Base-by-base conservation (phyloP, 2,797 vertebrate species). In the Tarsius wallacei region DNA sequence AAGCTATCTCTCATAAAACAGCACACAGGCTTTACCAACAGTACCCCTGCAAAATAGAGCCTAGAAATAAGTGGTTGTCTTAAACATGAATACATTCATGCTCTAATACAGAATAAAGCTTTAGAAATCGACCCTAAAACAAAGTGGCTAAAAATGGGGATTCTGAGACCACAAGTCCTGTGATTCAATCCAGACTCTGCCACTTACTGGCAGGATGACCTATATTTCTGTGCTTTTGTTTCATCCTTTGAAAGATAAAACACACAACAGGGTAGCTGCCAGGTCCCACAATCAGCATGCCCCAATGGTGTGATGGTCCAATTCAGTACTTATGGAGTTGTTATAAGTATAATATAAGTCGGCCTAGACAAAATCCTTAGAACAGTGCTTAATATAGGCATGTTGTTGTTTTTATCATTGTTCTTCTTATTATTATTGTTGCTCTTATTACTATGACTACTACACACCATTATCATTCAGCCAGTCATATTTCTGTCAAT, bases 111-210 rank as follows among this genome's bases (percentile, higher is more conserved):
- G 10, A 74, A 21, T 55, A 63, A 87, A 64, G 7, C 51, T 84
- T 83, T 78, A 93, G 47, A 95, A 92, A 78, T 78, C 70, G 51
- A 19, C 42, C 61, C 10, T 66, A 76, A 94, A 77, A 77, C 55
- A 68, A 86, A 71, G 49, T 73, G 22, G 17, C 71, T 89, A 47
- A 78, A 90, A 87, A 70, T 7, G 12, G 16, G 11, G 12, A n/a
- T 26, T 31, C n/a, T 66, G 59, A 26, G 42, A 14, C 47, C 28
- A 16, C 8, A 11, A 19, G 36, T n/a, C 42, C 24, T 85, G 36
- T 66, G 70, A 81, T 57, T 78, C 89, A 86, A 91, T 73, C 42
- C 74, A 78, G 76, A 19, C 53, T 85, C 42, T 74, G 16, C 17
- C 47, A 28, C 51, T 86, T 53, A 68, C 5, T 14, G 14, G 14